phyloP scores from a whole-genome alignment of 2,113 vertebrate genomes.

The Corythoichthys haematopterus region DNA sequence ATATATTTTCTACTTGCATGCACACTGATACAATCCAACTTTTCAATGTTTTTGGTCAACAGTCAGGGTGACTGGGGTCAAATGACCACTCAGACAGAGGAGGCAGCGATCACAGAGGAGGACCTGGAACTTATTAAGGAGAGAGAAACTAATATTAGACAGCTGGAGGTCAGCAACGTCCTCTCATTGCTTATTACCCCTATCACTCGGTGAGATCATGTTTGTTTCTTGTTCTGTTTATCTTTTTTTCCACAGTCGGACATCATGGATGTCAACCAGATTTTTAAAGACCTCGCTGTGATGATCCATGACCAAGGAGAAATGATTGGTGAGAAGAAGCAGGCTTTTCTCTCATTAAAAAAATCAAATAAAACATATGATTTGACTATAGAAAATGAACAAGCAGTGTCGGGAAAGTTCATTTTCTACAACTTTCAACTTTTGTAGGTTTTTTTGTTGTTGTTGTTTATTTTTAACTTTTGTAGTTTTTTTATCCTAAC shows the following conservation, averaged over 20 bases:
- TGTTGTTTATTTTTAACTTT: neutral
- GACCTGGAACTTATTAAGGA: constrained; percentile 95
- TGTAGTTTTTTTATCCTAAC: neutral
- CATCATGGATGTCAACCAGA: constrained; percentile 96
- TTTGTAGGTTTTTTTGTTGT: neutral
- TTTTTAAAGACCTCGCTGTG: constrained; percentile 96
- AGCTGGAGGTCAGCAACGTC: constrained; percentile 80
- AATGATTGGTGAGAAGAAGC: constrained; percentile 83
- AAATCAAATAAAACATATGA: neutral
- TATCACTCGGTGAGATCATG: neutral
- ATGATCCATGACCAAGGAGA: constrained; percentile 99
- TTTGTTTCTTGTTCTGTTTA: neutral
- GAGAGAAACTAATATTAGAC: constrained; percentile 88
- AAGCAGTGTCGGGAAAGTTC: neutral
- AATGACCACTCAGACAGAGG: constrained; percentile 83
- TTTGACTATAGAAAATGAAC: neutral
- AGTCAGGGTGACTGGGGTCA: constrained; percentile 92
- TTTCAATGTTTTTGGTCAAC: constrained; percentile 6
- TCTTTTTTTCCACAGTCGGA: constrained; percentile 78
- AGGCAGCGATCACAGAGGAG: constrained; percentile 85
- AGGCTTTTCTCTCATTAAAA: neutral
- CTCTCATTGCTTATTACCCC: neutral
- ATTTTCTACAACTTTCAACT: neutral
- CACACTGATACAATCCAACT: neutral
- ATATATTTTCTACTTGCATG: neutral